Base-by-base conservation (phyloP, 2,888 invertebrate genomes). In the Lacanobia wlatinum region DNA sequence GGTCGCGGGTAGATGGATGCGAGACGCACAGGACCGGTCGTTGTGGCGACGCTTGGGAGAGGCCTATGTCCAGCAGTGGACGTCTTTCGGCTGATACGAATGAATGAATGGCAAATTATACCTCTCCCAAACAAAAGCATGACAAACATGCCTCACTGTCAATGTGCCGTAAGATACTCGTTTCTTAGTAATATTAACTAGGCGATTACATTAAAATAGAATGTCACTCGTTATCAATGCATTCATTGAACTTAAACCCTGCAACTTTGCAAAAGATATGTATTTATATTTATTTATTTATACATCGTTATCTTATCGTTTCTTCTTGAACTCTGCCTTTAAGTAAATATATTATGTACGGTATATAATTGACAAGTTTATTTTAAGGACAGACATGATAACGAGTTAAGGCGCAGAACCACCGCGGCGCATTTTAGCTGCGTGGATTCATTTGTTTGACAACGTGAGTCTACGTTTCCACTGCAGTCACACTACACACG, bases 181-280 rank as follows among this genome's bases (percentile, higher is more conserved):
- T 23, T 23, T 2, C 34, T n/a, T 7, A 38, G 23, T 43, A 40
- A 21, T 43, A 46, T 60, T 46, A 4, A 46, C 9, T 18, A 40
- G 38, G 10, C 59, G 12, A 16, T 0, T 28, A 23, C 7, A 43
- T 60, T 43, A 23, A 60, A 23, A 14, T 58, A 60, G 14, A 62
- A 50, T 6, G 9, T 10, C 16, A 55, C 4, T 14, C 23, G n/a
- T 53, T 61, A 76, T 76, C 64, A 48, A 28, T 53, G 40, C 38
- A 73, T 58, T 58, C 10, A 59, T n/a, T 76, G 63, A 71, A 60
- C 79, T 78, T 60, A 71, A 70, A 71, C 79, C 59, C 7, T 78
- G 16, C 79, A 78, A 38, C 53, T 46, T 56, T 28, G 55, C 40
- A 64, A 63, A 46, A 23, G 1, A 50, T 7, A 12, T 72, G 46